phyloP scores from a whole-genome alignment of 2,888 invertebrate species.

The Adelphocoris suturalis region DNA sequence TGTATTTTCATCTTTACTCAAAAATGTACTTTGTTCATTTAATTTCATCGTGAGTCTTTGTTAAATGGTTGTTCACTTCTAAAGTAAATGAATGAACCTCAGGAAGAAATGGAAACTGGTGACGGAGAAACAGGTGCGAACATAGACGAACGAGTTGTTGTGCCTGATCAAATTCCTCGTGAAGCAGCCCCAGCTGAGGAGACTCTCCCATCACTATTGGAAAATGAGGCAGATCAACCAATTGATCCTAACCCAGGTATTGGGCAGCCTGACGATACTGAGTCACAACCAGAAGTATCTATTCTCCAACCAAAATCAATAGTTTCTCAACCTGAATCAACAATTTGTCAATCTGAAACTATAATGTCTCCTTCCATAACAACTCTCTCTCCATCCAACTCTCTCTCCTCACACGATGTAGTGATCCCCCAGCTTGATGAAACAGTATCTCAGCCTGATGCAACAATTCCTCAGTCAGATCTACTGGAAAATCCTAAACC shows the following conservation, averaged over 20 bases:
- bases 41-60: no score
- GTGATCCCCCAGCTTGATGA: background rate
- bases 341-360: no score
- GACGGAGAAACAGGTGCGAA: background rate
- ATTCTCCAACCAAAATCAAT: no score
- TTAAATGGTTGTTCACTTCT: no score
- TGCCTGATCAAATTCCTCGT: background rate
- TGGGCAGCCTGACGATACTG: background rate
- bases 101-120: background rate
- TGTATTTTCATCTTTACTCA: no score
- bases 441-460: background rate
- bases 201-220: background rate
- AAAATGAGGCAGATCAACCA: background rate
- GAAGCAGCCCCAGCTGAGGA: background rate
- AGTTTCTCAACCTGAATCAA: no score
- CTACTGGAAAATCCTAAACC: no score
- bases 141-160: background rate
- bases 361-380: no score
- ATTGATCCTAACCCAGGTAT: background rate
- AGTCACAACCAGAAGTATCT: background rate
- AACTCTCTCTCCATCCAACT: no score
- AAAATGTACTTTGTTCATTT: no score
- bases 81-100: background rate
- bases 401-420: no score
- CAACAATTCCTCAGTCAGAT: no score